Base-by-base conservation (phyloP, 2,797 vertebrate genomes). In the Peromyscus eremicus region DNA sequence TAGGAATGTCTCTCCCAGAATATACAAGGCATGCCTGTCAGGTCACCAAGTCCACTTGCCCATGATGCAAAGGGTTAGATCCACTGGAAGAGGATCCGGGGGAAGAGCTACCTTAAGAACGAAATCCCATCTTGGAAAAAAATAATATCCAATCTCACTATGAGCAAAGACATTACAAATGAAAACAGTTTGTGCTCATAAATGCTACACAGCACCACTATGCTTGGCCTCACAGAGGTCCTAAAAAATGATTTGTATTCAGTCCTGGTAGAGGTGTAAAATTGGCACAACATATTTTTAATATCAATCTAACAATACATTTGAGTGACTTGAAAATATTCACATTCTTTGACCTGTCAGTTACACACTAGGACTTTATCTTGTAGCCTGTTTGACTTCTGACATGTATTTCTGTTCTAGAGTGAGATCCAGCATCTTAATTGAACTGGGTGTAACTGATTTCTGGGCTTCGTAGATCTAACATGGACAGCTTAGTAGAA, bases 291-390 rank as follows among this genome's bases (percentile, higher is more conserved):
- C 3, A 17, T 83, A 8, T 81, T 92, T 46, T 77, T 81, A 37
- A 91, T 85, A 43, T 94, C 89, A 96, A 2, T 64, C 46, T 83
- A 75, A 79, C 64, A 70, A 91, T 83, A 88, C 60, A 46, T 49
- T 91, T 52, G 27, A 91, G 52, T 34, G 94, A 85, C n/a, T 81
- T 96, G 79, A 92, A 91, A 94, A 81, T 96, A 92, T 52, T 94
- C 89, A 88, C 68, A 52, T 43, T 89, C 70, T 93, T 76, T 93
- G 89, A 94, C 77, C 75, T 95, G 92, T 7, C 77, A 76, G 76
- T 76, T 57, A 40, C 2, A 49, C 1, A 2, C 6, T 77, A 70
- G 80, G 66, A 90, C 89, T 88, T 68, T 75, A 92, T 60, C 32
- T 49, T 82, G 27, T 81, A 82, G 68, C 37, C 55, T 75, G 57